Base-by-base conservation (phyloP, 2,113 vertebrate genomes). In the Pteronura brasiliensis region DNA sequence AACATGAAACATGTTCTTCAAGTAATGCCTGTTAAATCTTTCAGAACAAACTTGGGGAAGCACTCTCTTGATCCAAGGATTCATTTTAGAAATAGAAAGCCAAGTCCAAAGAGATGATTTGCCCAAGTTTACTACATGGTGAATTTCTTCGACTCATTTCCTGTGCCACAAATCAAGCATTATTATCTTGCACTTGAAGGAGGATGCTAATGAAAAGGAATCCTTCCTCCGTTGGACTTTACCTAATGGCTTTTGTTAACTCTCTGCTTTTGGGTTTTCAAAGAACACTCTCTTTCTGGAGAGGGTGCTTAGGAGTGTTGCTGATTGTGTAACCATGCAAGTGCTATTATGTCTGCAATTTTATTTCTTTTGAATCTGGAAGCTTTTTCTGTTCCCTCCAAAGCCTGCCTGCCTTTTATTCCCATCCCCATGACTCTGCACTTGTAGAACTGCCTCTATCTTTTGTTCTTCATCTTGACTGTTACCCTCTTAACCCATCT, bases 211-310 rank as follows among this genome's bases (percentile, higher is more conserved):
- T 57, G 69, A 93, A 87, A 90, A n/a, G 20, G 17, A 81, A 61
- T 59, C 21, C 8, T 95, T 93, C 9, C 55, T 84, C 27, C 90
- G 55, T 49, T 87, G 80, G 93, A 92, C 92, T 92, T 97, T 76
- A 89, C 83, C 49, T 81, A 71, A 80, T 86, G 89, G 80, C 81
- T 94, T 84, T 94, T 94, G 83, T 86, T 97, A 95, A 90, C 93
- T 90, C 88, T 94, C 52, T 95, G 52, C 57, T 63, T 96, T 97
- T 95, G 82, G 21, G n/a, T 87, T 97, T 96, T 82, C 76, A 92
- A 90, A 97, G 81, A 88, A 82, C 42, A 47, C 36, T 42, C 61
- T 81, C 61, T 81, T 95, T 92, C 44, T 84, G 76, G 90, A 71
- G 87, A 69, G 74, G 47, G 31, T 81, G 44, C 74, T 94, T 96